These are phyloP conservation scores for Scaptomyza polygonia DNA, from an alignment of 2,888 invertebrate genomes.

Conservation along the genomic window DNA sequence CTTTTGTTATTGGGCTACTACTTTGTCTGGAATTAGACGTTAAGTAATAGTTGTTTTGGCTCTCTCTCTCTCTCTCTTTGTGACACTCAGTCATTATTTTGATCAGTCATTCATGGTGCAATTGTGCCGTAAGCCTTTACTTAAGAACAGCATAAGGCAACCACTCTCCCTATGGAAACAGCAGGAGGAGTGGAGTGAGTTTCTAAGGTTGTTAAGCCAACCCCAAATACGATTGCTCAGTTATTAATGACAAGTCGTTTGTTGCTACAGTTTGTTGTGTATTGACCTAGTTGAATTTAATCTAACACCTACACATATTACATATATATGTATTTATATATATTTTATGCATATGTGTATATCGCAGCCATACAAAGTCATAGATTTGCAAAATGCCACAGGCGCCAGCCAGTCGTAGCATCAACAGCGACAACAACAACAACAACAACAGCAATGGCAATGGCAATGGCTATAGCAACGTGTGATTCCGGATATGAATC, in stretches of 20 bases:
- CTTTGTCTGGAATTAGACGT: too few relatives aligned
- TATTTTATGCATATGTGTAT: too few relatives aligned
- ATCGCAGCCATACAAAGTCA: constrained; percentile 43
- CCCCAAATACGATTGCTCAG: constrained; percentile 61
- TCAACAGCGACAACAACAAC: constrained; percentile 20
- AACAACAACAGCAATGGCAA: constrained; percentile 4
- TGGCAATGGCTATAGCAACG: constrained; percentile 18
- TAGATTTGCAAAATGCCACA: constrained; percentile 57
- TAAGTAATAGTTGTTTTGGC: too few relatives aligned
- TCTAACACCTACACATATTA: constrained; percentile 41
- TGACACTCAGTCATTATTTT: constrained; percentile 21
- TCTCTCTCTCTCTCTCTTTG: background rate
- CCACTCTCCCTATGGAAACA: background rate
- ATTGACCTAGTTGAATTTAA: constrained; percentile 68
- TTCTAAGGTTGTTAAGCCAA: background rate
- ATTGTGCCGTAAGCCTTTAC: constrained; percentile 44
- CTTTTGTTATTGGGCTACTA: background rate
- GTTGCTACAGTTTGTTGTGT: constrained; percentile 29
- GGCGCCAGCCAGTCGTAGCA: constrained; percentile 55
- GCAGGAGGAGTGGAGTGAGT: background rate
- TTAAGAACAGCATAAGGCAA: constrained; percentile 13
- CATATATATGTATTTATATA: background rate
- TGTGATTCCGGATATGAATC: constrained; percentile 50
- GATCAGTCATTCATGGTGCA: constrained; percentile 36
- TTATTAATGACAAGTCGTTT: constrained; percentile 74